phyloP scores from a whole-genome alignment of 2,888 invertebrate species.

The Drosophila nr. fundita region DNA sequence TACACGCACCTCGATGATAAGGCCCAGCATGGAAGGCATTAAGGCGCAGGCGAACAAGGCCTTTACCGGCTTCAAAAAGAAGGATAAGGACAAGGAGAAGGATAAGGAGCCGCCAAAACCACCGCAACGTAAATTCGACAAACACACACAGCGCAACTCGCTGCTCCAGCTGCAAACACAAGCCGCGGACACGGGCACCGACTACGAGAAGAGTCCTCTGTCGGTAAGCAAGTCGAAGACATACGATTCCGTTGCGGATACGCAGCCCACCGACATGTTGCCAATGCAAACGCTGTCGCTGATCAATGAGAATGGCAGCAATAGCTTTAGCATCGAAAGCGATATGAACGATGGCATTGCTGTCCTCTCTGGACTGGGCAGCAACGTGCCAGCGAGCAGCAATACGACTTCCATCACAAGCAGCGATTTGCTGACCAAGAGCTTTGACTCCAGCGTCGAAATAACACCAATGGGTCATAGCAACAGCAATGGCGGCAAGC shows the following conservation, averaged over 20 bases:
- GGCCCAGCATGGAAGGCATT: slow-evolving; percentile 85
- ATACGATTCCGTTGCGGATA: slow-evolving; percentile 68
- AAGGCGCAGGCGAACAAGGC: slow-evolving; percentile 85
- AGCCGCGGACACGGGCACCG: slow-evolving; percentile 55
- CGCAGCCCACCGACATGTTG: slow-evolving; percentile 77
- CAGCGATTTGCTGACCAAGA: slow-evolving; percentile 81
- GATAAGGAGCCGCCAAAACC: slow-evolving; percentile 82
- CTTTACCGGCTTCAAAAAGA: slow-evolving; percentile 85
- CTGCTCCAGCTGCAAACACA: slow-evolving; percentile 80
- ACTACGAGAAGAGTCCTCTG: slow-evolving; percentile 74
- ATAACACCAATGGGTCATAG: slow-evolving; percentile 70
- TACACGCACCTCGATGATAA: slow-evolving; percentile 83
- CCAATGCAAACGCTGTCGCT: slow-evolving; percentile 82
- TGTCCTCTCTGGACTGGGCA: slow-evolving; percentile 34
- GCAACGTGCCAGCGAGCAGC: slow-evolving; percentile 57
- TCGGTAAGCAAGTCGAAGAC: slow-evolving; percentile 60
- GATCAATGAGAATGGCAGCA: slow-evolving; percentile 82
- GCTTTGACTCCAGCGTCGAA: slow-evolving; percentile 82
- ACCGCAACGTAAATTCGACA: slow-evolving; percentile 83
- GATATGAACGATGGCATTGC: slow-evolving; percentile 80
- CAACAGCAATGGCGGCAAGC: slow-evolving; percentile 68
- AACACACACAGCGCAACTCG: slow-evolving; percentile 82
- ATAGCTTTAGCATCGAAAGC: slow-evolving; percentile 81
- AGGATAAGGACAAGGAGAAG: slow-evolving; percentile 84
- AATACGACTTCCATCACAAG: slow-evolving; percentile 80